Conservation (phyloP, 2,113 vertebrate genomes). For the Craseonycteris thonglongyai region DNA sequence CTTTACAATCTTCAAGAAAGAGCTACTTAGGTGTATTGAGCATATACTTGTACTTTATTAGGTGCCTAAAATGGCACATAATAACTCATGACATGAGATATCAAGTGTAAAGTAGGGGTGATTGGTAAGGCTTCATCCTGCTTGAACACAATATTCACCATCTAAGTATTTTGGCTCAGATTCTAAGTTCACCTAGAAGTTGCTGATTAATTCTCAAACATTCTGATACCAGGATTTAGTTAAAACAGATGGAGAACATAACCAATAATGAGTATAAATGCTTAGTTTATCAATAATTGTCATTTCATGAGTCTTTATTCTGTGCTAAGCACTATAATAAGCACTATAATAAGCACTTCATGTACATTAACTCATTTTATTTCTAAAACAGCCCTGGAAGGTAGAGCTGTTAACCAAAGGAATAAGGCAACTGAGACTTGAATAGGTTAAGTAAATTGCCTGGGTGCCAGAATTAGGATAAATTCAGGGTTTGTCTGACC, state of each 20-base stretch:
- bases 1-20: neutral
- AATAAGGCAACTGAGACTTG: neutral
- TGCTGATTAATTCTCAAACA: slow-evolving; percentile 34
- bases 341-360: neutral
- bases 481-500: neutral
- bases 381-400: neutral
- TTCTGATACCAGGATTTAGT: neutral
- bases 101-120: neutral
- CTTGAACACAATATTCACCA: neutral
- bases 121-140: neutral
- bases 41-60: neutral
- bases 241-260: neutral
- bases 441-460: neutral
- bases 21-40: neutral
- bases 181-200: neutral
- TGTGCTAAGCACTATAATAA: neutral
- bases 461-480: neutral
- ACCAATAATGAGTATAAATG: neutral
- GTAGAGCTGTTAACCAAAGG: neutral
- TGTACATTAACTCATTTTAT: neutral
- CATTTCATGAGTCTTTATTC: neutral
- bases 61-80: neutral
- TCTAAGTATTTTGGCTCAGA: neutral
- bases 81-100: neutral
- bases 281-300: neutral